These are phyloP conservation scores for Diplodus puntazzo DNA, from an alignment of 2,797 vertebrate species.

Conservation along the genomic window DNA sequence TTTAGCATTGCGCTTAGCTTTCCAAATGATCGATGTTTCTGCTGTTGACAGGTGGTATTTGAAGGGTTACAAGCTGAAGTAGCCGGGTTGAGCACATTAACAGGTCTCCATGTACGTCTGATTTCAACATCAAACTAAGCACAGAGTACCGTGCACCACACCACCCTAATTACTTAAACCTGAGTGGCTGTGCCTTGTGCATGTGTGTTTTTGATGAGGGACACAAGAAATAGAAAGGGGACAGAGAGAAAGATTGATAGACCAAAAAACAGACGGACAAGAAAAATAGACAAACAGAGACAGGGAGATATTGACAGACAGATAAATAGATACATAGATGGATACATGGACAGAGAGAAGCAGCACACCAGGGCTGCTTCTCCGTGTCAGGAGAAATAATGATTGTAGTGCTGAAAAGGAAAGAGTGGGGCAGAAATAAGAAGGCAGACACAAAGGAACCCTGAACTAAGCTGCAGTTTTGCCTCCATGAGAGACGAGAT, in stretches of 20 bases:
- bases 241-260: slow-evolving; percentile 20
- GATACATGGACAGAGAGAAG: slow-evolving; percentile 31
- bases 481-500: slow-evolving; percentile 34
- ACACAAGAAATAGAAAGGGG: slow-evolving; percentile 27
- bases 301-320: slow-evolving; percentile 26
- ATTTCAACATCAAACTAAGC: slow-evolving; percentile 33
- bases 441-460: slow-evolving; percentile 52
- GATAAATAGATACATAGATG: slow-evolving; percentile 35
- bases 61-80: slow-evolving; percentile 42
- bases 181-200: slow-evolving; percentile 19
- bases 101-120: slow-evolving; percentile 29
- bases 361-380: slow-evolving; percentile 33
- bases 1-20: slow-evolving; percentile 29
- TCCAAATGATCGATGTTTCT: slow-evolving; percentile 15
- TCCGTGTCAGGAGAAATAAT: slow-evolving; percentile 59
- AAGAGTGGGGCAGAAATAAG: slow-evolving; percentile 43
- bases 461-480: slow-evolving; percentile 59
- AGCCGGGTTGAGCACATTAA: slow-evolving; percentile 34
- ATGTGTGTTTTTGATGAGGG: not conserved
- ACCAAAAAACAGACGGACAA: slow-evolving; percentile 13
- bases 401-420: slow-evolving; percentile 53
- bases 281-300: slow-evolving; percentile 12
- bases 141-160: slow-evolving; percentile 35
- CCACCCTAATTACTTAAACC: slow-evolving; percentile 44
- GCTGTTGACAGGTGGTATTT: slow-evolving; percentile 32